A percentile compares a stretch with the other conserved stretches of the same genome.
Conservation (phyloP, 2,888 invertebrate genomes). For the Carabus problematicus region DNA sequence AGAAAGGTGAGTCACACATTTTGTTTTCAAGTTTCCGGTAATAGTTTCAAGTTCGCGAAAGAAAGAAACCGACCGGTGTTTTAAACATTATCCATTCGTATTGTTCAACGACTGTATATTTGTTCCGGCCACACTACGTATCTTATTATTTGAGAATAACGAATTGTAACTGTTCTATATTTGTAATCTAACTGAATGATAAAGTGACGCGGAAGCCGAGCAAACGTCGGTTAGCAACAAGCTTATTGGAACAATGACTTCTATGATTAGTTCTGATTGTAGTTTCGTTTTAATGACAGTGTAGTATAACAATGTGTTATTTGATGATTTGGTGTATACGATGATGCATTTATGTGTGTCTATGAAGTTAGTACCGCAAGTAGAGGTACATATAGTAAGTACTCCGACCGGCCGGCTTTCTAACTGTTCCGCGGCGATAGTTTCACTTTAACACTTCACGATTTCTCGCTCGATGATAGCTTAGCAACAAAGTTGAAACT, state of each 20-base stretch:
- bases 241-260: slow-evolving; percentile 1
- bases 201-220: slow-evolving; percentile 9
- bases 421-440: slow-evolving; percentile 5
- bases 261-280: not conserved
- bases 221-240: slow-evolving; percentile 8
- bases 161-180: too few species aligned
- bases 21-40: not conserved
- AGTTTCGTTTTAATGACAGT: slow-evolving; percentile 1
- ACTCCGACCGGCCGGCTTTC: slow-evolving; percentile 10
- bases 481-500: not conserved
- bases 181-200: not conserved
- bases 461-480: not conserved
- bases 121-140: too few species aligned
- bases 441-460: not conserved
- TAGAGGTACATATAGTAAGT: not conserved
- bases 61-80: slow-evolving; percentile 10
- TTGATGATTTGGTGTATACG: too few species aligned
- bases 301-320: not conserved
- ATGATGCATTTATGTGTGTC: too few species aligned
- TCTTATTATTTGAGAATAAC: too few species aligned
- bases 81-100: not conserved
- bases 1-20: slow-evolving; percentile 68
- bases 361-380: not conserved
- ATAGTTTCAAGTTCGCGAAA: not conserved
- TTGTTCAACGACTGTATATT: too few species aligned